Base-by-base conservation (phyloP, 1,140 invertebrate genomes). In the Laupala kohalensis region DNA sequence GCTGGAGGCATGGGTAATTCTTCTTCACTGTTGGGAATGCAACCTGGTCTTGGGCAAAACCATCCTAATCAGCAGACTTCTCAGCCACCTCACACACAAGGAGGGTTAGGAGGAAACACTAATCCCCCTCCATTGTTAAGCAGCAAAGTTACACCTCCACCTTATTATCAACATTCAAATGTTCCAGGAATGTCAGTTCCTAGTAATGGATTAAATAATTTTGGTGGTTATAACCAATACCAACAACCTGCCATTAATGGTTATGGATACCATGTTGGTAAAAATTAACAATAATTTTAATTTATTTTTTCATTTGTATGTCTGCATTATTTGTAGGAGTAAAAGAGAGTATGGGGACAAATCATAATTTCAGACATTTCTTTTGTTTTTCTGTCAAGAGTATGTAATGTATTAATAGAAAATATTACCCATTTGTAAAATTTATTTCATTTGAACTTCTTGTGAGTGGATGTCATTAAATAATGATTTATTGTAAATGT, bases 21-120 rank as follows among this genome's bases (percentile, higher is more conserved):
- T 23, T 27, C 25, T n/a, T 23, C 67, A 68, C 67, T 68, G 19
- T 68, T 68, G 67, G 29, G 67, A n/a, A 23, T 68, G 9, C 67
- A 27, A n/a, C 27, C 25, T 19, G 37, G 37, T 2, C 19, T 53
- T 13, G 37, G 37, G 9, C 37, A 53, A 19, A 13, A 9, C 4
- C 37, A 53, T 9, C 37, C 1, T 9, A 53, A 53, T 19, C 37
- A 53, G 37, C 9, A 9, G 9, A 53, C 37, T 13, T 13, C 37
- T 53, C 37, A 1, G 4, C 37, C 1, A 53, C 19, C 37, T 13
- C 9, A 13, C 19, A 9, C 9, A 53, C 37, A 53, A 53, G 9
- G 9, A 13, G 37, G 37, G 9, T 53, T 53, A 19, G 37, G 37
- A 19, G 37, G 37, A 13, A 53, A 53, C 19, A 4, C 19, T 19